Base-by-base conservation (phyloP, 2,113 vertebrate species). In the Zootoca vivipara region DNA sequence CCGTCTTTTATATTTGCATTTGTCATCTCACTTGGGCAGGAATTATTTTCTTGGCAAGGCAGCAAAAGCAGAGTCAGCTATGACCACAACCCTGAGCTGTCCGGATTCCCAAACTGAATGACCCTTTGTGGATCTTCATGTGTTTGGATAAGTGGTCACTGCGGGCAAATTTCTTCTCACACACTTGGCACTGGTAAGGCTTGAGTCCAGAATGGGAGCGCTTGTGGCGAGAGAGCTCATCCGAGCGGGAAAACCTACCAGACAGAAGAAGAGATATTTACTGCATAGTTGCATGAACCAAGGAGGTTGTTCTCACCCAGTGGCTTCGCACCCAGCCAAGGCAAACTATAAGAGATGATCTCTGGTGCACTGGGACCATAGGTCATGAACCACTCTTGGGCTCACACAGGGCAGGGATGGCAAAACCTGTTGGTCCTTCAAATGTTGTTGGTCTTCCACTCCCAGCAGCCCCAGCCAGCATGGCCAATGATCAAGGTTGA, bases 131-230 rank as follows among this genome's bases (percentile, higher is more conserved):
- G 91, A 98, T 97, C 96, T 98, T 98, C 33, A 97, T 93, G 93
- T 98, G 98, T 92, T 98, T 98, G 93, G 97, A 98, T 26, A 98
- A 83, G 85, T 98, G 98, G 94, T 98, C 98, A 7, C 98, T 98
- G 95, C 97, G 97, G 91, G 98, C 98, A 35, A 98, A 98, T 94
- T 93, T 98, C 95, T 98, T 98, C 88, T 98, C 94, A 0, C 98
- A 98, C 92, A 98, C 93, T 0, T 95, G 90, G 87, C 98, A 98
- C 90, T 96, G 97, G 91, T 98, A 98, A 0, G 98, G 98, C 90
- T 98, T 98, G 89, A 98, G 85, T 4, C 98, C 98, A 0, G 98
- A 98, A 96, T 98, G 98, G 78, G 98, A 98, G 87, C 98, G 97
- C 26, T 96, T 97, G 95, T 98, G 98, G 9, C 97, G 97, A 62